Percentiles rank a stretch among this genome's conserved stretches.
Conservation (phyloP, 2,797 vertebrate species). For the Clarias pachynema region DNA sequence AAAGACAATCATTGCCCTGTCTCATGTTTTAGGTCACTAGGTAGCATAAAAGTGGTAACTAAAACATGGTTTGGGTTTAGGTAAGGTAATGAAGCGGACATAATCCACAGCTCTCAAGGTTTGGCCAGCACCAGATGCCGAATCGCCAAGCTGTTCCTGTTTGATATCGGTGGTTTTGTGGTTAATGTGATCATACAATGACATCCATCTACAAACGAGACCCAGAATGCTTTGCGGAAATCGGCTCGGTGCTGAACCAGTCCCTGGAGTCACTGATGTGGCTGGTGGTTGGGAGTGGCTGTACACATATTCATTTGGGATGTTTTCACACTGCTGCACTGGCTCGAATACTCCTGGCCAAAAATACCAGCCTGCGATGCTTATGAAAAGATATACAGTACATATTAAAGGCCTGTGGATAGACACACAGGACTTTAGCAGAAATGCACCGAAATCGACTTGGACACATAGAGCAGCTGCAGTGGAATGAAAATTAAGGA, state of each 20-base stretch:
- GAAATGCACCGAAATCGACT: slow-evolving; percentile 13
- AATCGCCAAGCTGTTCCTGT: slow-evolving; percentile 2
- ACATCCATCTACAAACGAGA: slow-evolving; percentile 26
- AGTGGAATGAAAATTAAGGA: slow-evolving; percentile 1
- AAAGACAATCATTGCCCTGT: slow-evolving; percentile 21
- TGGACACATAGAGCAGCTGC: not conserved
- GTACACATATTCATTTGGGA: slow-evolving; percentile 1
- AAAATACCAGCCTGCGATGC: slow-evolving; percentile 22
- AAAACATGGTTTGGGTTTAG: slow-evolving; percentile 42
- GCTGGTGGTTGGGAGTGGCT: slow-evolving; percentile 39
- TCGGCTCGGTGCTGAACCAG: not conserved
- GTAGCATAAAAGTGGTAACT: slow-evolving; percentile 45
- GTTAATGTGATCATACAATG: slow-evolving; percentile 29
- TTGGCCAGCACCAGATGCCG: not conserved
- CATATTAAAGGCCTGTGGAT: not conserved
- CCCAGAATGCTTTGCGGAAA: not conserved
- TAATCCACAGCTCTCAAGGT: slow-evolving; percentile 6
- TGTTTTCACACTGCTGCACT: slow-evolving; percentile 6
- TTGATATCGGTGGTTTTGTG: slow-evolving; percentile 15
- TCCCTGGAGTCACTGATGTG: slow-evolving; percentile 41
- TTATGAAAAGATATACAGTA: slow-evolving; percentile 15
- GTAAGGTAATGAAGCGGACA: slow-evolving; percentile 34
- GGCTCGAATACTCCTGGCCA: slow-evolving; percentile 21
- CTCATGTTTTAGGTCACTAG: slow-evolving; percentile 42
- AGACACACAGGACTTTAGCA: slow-evolving; percentile 20